Conservation (phyloP, 2,797 vertebrate species). For the Schizothorax lantsangensis region DNA sequence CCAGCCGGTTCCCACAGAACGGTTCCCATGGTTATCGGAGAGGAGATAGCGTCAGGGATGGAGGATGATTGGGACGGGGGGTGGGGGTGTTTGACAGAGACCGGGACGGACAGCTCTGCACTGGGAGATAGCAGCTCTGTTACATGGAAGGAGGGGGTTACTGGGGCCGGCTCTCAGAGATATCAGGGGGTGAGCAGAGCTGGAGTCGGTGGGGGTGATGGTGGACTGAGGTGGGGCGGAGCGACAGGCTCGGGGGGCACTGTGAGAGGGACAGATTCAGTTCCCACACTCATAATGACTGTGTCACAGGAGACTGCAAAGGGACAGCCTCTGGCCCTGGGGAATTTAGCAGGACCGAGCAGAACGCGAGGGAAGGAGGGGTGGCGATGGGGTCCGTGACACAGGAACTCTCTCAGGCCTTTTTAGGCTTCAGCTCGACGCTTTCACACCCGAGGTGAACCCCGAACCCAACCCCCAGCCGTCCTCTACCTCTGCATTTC, state of each 20-base stretch:
- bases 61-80: constrained; percentile 61
- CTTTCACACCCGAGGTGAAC: constrained; percentile 74
- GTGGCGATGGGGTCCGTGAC: constrained; percentile 68
- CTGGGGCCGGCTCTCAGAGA: constrained; percentile 47
- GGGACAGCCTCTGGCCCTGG: constrained; percentile 78
- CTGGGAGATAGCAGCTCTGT: constrained; percentile 76
- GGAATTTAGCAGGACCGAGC: constrained; percentile 77
- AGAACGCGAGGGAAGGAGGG: constrained; percentile 57
- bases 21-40: constrained; percentile 84
- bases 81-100: constrained; percentile 72
- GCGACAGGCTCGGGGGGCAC: constrained; percentile 60
- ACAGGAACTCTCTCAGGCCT: constrained; percentile 76
- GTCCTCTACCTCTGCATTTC: constrained; percentile 58
- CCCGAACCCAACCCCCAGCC: constrained; percentile 57
- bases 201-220: constrained; percentile 62
- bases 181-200: constrained; percentile 59
- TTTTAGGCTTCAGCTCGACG: constrained; percentile 71
- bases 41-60: constrained; percentile 77
- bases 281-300: constrained; percentile 90
- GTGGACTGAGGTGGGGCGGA: constrained; percentile 45
- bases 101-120: constrained; percentile 79
- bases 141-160: constrained; percentile 59
- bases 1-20: constrained; percentile 82
- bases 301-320: constrained; percentile 88
- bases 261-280: constrained; percentile 73